Percentiles rank a stretch among this genome's conserved stretches.
Evolutionary conservation across 2,113 vertebrate genomes (phyloP).

Genomic region (Egretta garzetta): DNA sequence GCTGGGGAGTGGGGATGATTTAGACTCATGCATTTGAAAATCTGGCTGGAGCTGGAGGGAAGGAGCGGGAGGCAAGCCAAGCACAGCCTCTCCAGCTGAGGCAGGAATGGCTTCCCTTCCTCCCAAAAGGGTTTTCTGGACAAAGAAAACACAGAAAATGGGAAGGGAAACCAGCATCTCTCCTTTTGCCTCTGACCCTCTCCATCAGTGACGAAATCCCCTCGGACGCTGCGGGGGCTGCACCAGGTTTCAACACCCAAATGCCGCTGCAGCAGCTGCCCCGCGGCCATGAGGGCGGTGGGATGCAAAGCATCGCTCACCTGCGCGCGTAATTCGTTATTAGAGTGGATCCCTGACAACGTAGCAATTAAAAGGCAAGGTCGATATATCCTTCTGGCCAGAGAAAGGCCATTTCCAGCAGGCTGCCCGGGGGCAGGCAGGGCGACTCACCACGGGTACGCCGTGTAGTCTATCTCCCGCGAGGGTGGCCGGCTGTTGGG

Average conservation of each 20-base stretch:
- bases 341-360: neutral
- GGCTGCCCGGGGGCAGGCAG: neutral
- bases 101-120: neutral
- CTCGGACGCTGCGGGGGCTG: neutral
- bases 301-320: too few species aligned
- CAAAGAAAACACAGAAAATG: neutral
- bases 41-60: neutral
- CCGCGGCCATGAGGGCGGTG: rapidly evolving
- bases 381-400: rapidly evolving
- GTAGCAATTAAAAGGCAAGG: rapidly evolving
- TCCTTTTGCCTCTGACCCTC: neutral
- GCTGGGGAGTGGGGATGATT: neutral
- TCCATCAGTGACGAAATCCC: neutral
- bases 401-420: neutral
- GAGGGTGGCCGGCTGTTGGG: slow-evolving; percentile 84
- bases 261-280: rapidly evolving
- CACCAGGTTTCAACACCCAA: neutral
- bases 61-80: neutral
- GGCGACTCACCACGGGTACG: slow-evolving; percentile 88
- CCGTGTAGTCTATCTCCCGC: slow-evolving; percentile 88
- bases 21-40: neutral
- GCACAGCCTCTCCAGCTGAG: neutral
- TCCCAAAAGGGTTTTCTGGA: neutral
- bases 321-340: rapidly evolving
- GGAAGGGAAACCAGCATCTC: neutral